Conservation (phyloP, 2,888 invertebrate species). For the Nomada fucata region DNA sequence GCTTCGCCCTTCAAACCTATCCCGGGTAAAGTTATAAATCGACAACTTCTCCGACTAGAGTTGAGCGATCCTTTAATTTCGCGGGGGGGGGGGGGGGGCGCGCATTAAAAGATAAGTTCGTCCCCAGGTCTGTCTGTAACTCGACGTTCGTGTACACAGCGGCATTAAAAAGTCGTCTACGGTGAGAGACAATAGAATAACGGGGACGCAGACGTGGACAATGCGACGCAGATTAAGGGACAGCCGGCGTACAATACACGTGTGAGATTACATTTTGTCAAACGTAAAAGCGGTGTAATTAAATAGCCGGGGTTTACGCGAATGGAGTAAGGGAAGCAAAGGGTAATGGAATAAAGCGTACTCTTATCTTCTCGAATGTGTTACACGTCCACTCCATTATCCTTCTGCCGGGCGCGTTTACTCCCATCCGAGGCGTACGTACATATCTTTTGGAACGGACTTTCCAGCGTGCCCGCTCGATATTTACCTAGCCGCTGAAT, state of each 20-base stretch:
- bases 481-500: conserved; percentile 53
- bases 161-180: background rate
- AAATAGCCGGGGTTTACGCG: conserved; percentile 23
- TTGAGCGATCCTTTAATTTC: no score
- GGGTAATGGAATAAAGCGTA: conserved; percentile 30
- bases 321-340: conserved; percentile 7
- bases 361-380: conserved; percentile 55
- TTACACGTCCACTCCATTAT: conserved; percentile 58
- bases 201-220: background rate
- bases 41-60: no score
- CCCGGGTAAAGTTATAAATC: no score
- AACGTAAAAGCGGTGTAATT: conserved; percentile 47
- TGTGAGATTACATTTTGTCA: conserved; percentile 40
- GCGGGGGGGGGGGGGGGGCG: no score
- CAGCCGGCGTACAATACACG: conserved; percentile 10
- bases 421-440: background rate
- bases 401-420: conserved; percentile 51
- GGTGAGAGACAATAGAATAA: background rate
- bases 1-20: no score
- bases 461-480: conserved; percentile 26
- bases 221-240: conserved; percentile 2
- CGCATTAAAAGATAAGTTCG: no score
- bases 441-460: background rate
- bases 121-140: no score
- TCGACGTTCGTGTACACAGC: no score